Conservation (phyloP, 37 sponge, comb jelly and placozoan species). For the Halisarca cf. caerulea region DNA sequence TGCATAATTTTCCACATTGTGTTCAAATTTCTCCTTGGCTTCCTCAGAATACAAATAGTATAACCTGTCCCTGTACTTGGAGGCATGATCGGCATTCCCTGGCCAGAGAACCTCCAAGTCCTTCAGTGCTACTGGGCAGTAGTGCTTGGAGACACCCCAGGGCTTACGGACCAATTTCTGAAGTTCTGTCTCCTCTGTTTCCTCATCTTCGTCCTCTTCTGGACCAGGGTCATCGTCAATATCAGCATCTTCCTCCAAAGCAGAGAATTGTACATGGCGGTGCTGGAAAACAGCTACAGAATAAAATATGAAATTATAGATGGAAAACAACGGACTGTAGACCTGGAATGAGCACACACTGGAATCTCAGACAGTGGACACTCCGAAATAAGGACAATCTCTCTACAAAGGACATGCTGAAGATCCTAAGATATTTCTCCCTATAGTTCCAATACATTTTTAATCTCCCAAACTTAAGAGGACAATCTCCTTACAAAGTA, state of each 20-base stretch:
- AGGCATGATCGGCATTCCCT: conserved; percentile 39
- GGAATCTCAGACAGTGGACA: too few species aligned
- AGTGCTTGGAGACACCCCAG: conserved; percentile 88
- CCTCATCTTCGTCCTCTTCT: conserved; percentile 36
- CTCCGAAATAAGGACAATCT: too few species aligned
- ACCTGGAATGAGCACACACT: too few species aligned
- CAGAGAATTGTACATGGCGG: conserved; percentile 39
- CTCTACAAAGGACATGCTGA: too few species aligned
- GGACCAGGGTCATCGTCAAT: conserved; percentile 74
- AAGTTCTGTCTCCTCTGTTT: conserved; percentile 54
- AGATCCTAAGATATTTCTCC: too few species aligned
- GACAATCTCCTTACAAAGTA: too few species aligned
- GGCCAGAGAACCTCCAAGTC: conserved; percentile 85
- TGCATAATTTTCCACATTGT: conserved; percentile 31
- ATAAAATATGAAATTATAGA: too few species aligned
- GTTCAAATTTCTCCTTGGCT: conserved; percentile 78
- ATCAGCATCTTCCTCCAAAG: conserved; percentile 67
- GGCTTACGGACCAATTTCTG: conserved; percentile 49
- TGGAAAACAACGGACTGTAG: too few species aligned
- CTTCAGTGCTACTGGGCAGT: conserved; percentile 90
- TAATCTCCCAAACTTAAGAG: too few species aligned
- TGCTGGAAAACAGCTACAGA: conserved; percentile 53
- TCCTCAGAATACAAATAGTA: conserved; percentile 88
- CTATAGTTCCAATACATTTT: too few species aligned
- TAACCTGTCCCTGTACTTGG: conserved; percentile 77